Evolutionary conservation across 2,797 vertebrate genomes (phyloP).

Genomic region (Cossypha dichroa): DNA sequence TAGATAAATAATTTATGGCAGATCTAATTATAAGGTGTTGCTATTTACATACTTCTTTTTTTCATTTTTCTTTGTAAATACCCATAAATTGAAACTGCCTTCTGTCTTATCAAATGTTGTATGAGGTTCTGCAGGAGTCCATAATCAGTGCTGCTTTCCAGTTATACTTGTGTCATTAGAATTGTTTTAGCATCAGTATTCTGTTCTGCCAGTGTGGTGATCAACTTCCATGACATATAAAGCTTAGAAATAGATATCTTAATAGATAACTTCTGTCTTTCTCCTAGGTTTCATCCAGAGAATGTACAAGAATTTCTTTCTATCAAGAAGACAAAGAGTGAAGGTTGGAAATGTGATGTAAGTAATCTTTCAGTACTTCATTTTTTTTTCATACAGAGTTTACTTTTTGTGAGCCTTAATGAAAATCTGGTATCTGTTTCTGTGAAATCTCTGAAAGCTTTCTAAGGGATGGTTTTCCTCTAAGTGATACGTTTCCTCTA

Average conservation of each 20-base stretch:
- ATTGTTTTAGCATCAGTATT: background rate
- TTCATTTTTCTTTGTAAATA: background rate
- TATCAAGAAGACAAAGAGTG: constrained; percentile 91
- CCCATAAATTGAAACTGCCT: background rate
- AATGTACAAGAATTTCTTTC: constrained; percentile 91
- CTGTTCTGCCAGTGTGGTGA: background rate
- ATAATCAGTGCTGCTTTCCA: background rate
- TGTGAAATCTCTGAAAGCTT: background rate
- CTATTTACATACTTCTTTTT: background rate
- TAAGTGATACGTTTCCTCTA: background rate
- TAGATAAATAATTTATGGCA: background rate
- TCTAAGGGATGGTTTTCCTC: background rate
- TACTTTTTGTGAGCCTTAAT: background rate
- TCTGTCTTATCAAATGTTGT: background rate
- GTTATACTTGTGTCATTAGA: background rate
- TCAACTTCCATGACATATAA: background rate
- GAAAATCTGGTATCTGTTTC: background rate
- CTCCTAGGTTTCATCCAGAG: constrained; percentile 92
- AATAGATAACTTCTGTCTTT: background rate
- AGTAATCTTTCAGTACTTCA: constrained; percentile 51
- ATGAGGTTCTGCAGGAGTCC: background rate
- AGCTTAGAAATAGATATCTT: background rate
- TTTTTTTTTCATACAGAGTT: background rate
- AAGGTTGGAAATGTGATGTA: constrained; percentile 97
- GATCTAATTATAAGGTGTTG: background rate